Percentiles rank a stretch among this genome's conserved stretches.
These are phyloP conservation scores for Xanthia icteritia DNA, from an alignment of 2,888 invertebrate species.

Conservation along the genomic window DNA sequence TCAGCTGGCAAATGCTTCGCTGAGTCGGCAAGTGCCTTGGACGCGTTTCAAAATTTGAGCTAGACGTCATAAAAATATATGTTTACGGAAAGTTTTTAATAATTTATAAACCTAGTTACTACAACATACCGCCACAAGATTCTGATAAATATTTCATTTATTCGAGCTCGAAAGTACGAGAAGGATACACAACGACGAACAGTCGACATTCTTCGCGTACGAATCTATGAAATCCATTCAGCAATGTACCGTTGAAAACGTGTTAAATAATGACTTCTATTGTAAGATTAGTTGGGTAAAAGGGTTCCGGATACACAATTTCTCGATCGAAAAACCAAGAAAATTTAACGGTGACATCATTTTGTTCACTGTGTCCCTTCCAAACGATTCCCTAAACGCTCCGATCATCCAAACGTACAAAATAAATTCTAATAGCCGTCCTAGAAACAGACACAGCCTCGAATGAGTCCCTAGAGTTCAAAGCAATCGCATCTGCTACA, in stretches of 20 bases:
- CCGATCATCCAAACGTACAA: constrained; percentile 30
- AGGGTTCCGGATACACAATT: background rate
- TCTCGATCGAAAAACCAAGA: background rate
- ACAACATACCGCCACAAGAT: no score
- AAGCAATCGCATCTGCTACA: constrained; percentile 63
- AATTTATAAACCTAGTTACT: background rate
- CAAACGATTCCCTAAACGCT: constrained; percentile 21
- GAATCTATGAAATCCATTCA: background rate
- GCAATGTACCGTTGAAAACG: background rate
- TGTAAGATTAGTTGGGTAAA: background rate
- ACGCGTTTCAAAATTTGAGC: constrained; percentile 48
- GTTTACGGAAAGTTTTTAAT: background rate
- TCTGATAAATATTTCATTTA: no score
- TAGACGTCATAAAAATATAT: constrained; percentile 23
- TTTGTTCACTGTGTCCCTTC: background rate
- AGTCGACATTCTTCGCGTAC: no score
- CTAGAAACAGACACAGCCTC: constrained; percentile 41
- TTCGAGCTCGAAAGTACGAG: no score
- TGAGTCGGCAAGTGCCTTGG: constrained; percentile 51
- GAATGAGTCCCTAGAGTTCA: constrained; percentile 49
- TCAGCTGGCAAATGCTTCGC: constrained; percentile 50
- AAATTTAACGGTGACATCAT: constrained; percentile 3
- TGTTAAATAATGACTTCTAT: background rate
- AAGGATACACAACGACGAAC: no score
- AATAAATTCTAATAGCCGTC: constrained; percentile 43